Percentiles rank a stretch among this genome's conserved stretches.
Conservation (phyloP, 1,140 invertebrate species). For the Tribolium castaneum region DNA sequence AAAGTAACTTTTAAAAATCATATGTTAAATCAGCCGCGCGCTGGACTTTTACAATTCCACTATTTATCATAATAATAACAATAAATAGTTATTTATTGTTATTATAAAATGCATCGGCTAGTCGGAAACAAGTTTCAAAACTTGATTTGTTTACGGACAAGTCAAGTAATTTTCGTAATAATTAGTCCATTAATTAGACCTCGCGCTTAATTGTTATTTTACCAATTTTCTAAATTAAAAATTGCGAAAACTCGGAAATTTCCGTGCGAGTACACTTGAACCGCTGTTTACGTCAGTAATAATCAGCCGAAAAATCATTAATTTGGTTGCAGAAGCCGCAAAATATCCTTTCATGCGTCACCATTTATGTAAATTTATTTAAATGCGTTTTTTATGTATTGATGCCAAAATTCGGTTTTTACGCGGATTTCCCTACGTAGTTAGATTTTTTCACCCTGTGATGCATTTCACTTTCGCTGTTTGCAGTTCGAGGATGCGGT, state of each 20-base stretch:
- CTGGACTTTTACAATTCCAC: too few species aligned
- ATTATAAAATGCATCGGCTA: background rate
- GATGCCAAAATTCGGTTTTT: background rate
- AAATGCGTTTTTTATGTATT: background rate
- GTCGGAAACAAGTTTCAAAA: too few species aligned
- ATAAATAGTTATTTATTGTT: background rate
- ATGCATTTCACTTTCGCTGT: slow-evolving; percentile 7
- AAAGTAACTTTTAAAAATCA: background rate
- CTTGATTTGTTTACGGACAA: too few species aligned
- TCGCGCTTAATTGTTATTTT: background rate
- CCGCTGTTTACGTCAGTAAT: background rate
- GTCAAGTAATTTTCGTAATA: background rate
- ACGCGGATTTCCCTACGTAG: background rate
- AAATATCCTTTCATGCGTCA: background rate
- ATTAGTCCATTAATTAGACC: background rate
- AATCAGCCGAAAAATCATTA: background rate
- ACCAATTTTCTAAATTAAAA: background rate
- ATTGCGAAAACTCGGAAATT: background rate
- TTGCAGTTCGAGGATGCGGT: slow-evolving; percentile 54
- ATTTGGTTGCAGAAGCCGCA: background rate
- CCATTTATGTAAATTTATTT: background rate
- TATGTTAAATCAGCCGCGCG: background rate
- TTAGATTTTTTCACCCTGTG: background rate
- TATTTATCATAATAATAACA: background rate
- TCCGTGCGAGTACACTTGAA: background rate